Base-by-base conservation (phyloP, 2,888 invertebrate species). In the Ochropleura plecta region DNA sequence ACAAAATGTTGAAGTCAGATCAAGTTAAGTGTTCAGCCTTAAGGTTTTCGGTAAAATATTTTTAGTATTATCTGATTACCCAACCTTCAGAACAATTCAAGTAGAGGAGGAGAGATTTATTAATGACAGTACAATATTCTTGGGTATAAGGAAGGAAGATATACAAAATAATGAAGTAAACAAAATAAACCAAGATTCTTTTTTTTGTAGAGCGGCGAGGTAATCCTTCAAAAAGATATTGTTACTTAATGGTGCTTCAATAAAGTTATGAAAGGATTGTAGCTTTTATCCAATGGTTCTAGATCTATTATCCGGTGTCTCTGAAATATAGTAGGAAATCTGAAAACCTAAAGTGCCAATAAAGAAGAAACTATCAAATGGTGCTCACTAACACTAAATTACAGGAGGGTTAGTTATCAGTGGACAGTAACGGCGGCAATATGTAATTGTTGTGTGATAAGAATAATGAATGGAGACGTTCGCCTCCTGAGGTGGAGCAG, bases 401-500 rank as follows among this genome's bases (percentile, higher is more conserved):
- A 89, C 77, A 51, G 70, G 72, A 78, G 83, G 84, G 78, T 82
- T 70, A 57, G 81, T 78, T 88, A 88, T 89, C 86, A 67, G 79
- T 69, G 76, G 82, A 81, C 75, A 81, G 82, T 78, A 79, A 86
- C 76, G 86, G 77, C 83, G 75, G 85, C 84, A 81, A 82, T 88
- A 86, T 89, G 89, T 89, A 88, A 90, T 88, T 85, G 88, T 83
- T 86, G 83, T 85, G 86, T 90, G 90, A 91, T 92, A 91, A 91
- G 82, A 88, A 80, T 86, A 82, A 86, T 82, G 78, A 85, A 83
- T 79, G 76, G 81, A 82, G 78, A 83, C 68, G 82, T 81, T 74
- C 79, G 81, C 81, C 88, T 88, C 76, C 74, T 82, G 86, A 89
- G 88, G 82, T 77, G 64, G 76, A 82, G 71, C 78, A 81, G 89